phyloP scores from a whole-genome alignment of 1,140 invertebrate species.

The Apis florea region DNA sequence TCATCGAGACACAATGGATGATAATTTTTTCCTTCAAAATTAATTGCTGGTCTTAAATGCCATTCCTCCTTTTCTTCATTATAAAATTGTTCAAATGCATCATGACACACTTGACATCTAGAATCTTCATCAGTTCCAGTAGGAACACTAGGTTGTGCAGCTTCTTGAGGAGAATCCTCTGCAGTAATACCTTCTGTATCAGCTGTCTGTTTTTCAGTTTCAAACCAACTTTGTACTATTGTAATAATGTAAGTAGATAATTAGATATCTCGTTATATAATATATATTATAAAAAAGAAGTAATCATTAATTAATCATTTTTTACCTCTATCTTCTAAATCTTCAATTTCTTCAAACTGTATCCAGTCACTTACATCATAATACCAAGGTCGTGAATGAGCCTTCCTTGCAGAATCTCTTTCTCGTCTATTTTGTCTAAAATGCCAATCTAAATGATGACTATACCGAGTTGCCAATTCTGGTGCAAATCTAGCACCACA shows the following conservation, averaged over 20 bases:
- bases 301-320: not conserved
- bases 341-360: constrained; percentile 96
- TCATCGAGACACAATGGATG: constrained; percentile 96
- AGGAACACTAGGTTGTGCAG: constrained; percentile 83
- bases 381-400: constrained; percentile 92
- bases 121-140: constrained; percentile 83
- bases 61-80: constrained; percentile 98
- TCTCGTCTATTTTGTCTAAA: constrained; percentile 95
- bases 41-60: constrained; percentile 92
- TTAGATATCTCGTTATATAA: not conserved
- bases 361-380: constrained; percentile 96
- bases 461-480: constrained; percentile 92
- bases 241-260: not conserved
- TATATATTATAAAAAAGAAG: not conserved
- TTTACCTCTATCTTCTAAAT: constrained; percentile 92
- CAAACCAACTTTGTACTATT: constrained; percentile 93
- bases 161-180: constrained; percentile 79
- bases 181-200: constrained; percentile 78
- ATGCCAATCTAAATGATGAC: constrained; percentile 98
- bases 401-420: constrained; percentile 90
- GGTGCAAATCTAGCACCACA: constrained; percentile 95
- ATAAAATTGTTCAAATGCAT: constrained; percentile 96
- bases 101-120: constrained; percentile 92
- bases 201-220: constrained; percentile 84
- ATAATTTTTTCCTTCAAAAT: constrained; percentile 89